phyloP scores from a whole-genome alignment of 2,797 vertebrate genomes.

The Cossypha caffra region DNA sequence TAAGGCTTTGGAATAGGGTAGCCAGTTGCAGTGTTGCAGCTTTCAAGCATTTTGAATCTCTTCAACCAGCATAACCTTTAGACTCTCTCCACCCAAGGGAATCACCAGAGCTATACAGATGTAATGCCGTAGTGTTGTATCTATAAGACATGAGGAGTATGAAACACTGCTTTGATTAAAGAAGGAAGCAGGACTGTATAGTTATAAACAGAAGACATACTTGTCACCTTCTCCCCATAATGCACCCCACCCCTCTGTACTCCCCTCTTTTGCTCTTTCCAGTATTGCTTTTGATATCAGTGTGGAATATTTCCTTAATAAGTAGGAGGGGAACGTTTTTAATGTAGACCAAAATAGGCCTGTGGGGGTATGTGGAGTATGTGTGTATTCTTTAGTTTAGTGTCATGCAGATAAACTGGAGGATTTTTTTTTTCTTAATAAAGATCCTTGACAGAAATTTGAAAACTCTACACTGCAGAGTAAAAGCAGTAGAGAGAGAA shows the following conservation, averaged over 20 bases:
- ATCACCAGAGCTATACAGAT: slow-evolving; percentile 50
- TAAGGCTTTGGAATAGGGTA: slow-evolving; percentile 52
- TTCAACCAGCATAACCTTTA: slow-evolving; percentile 64
- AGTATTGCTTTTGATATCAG: not conserved
- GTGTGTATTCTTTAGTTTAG: slow-evolving; percentile 50
- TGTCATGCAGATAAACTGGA: slow-evolving; percentile 21
- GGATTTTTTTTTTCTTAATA: slow-evolving; percentile 5
- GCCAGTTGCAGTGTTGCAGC: slow-evolving; percentile 29
- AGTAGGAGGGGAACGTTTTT: slow-evolving; percentile 57
- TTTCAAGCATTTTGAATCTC: slow-evolving; percentile 48
- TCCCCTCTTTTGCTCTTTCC: not conserved
- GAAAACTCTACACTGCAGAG: slow-evolving; percentile 34
- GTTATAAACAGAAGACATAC: not conserved
- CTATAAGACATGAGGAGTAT: slow-evolving; percentile 17
- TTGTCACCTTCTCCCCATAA: not conserved
- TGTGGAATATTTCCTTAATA: slow-evolving; percentile 52
- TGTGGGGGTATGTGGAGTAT: slow-evolving; percentile 49
- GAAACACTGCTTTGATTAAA: slow-evolving; percentile 1
- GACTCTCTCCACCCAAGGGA: slow-evolving; percentile 69
- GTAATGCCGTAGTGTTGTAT: not conserved
- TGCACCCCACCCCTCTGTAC: not conserved
- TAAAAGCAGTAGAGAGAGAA: not conserved
- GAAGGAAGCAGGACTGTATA: not conserved
- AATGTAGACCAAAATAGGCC: slow-evolving; percentile 49
- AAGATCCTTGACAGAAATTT: slow-evolving; percentile 27